Conservation (phyloP, 2,888 invertebrate genomes). For the Rhingia rostrata region DNA sequence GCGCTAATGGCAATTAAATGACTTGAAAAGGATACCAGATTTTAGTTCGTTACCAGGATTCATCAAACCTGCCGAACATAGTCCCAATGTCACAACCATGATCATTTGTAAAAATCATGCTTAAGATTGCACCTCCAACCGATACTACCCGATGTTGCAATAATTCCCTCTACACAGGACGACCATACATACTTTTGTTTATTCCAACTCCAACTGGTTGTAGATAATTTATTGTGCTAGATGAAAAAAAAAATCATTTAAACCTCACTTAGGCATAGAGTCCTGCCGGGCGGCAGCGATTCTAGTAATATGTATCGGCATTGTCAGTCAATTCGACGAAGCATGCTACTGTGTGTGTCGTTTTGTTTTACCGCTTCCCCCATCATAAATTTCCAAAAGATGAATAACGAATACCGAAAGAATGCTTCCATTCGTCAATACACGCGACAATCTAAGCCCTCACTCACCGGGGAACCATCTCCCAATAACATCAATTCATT, state of each 20-base stretch:
- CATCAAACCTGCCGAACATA: too few species aligned
- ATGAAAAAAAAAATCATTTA: background rate
- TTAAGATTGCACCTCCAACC: too few species aligned
- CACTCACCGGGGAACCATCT: constrained; percentile 43
- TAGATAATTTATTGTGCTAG: background rate
- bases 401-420: background rate
- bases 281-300: constrained; percentile 5
- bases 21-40: too few species aligned
- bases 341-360: constrained; percentile 41
- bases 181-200: too few species aligned
- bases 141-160: too few species aligned
- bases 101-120: too few species aligned
- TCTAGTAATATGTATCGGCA: constrained; percentile 30
- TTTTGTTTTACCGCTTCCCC: constrained; percentile 38
- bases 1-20: too few species aligned
- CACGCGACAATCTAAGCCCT: constrained; percentile 61
- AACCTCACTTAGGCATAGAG: background rate
- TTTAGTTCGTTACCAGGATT: too few species aligned
- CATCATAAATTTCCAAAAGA: constrained; percentile 53
- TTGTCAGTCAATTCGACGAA: constrained; percentile 62
- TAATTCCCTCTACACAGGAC: too few species aligned
- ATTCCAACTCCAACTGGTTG: too few species aligned
- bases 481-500: constrained; percentile 18
- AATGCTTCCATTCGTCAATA: constrained; percentile 4
- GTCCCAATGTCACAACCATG: too few species aligned